Evolutionary conservation across 2,888 invertebrate genomes (phyloP).

Genomic region (Agonopterix alstromeriana): DNA sequence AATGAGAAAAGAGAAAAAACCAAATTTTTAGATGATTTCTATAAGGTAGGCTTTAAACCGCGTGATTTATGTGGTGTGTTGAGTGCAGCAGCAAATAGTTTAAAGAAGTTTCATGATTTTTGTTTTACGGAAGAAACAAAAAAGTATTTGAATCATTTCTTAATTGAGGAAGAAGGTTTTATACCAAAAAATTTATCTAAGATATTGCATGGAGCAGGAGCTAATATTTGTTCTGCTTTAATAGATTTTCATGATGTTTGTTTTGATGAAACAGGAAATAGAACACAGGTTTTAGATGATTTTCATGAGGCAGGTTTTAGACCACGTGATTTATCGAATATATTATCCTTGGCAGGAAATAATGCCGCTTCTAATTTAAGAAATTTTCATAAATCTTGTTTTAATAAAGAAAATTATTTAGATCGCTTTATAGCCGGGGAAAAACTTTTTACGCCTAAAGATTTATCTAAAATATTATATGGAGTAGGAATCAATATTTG

Average conservation of each 20-base stretch:
- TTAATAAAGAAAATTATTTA: conserved; percentile 28
- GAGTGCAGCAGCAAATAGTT: conserved; percentile 21
- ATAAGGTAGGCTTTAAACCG: conserved; percentile 16
- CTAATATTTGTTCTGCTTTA: conserved; percentile 29
- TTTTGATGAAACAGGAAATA: conserved; percentile 28
- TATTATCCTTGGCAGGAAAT: conserved; percentile 28
- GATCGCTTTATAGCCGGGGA: conserved; percentile 20
- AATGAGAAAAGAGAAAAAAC: conserved; percentile 22
- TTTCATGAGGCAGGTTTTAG: conserved; percentile 16
- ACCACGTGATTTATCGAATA: conserved; percentile 24
- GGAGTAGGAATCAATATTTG: conserved; percentile 21
- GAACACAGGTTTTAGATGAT: conserved; percentile 26
- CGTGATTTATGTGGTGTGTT: conserved; percentile 23
- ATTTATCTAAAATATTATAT: conserved; percentile 21
- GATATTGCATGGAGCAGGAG: conserved; percentile 27
- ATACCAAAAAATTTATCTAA: conserved; percentile 20
- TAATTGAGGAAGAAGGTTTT: conserved; percentile 15
- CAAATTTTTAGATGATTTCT: conserved; percentile 22
- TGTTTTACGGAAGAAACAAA: conserved; percentile 24
- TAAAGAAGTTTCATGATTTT: conserved; percentile 24
- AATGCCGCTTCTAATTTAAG: conserved; percentile 25
- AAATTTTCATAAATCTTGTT: conserved; percentile 29
- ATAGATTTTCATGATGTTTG: conserved; percentile 27
- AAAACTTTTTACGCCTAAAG: conserved; percentile 27
- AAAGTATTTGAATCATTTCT: conserved; percentile 21